Conservation (phyloP, 2,888 invertebrate genomes). For the Magallana nippona region DNA sequence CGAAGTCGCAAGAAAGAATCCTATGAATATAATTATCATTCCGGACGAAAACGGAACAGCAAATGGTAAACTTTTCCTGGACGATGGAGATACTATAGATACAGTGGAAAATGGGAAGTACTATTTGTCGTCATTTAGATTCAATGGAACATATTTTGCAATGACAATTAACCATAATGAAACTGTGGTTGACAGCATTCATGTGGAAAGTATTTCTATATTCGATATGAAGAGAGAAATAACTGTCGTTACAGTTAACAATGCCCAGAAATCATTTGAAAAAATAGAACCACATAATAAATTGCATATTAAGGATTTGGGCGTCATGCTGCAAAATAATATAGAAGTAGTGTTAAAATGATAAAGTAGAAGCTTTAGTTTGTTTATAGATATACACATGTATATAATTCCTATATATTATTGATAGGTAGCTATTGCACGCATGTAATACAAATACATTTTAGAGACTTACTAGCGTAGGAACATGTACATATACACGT, state of each 20-base stretch:
- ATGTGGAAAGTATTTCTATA: constrained; percentile 55
- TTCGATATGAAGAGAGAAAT: constrained; percentile 53
- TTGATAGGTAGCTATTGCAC: too few relatives aligned
- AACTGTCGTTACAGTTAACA: background rate
- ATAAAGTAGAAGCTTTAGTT: too few relatives aligned
- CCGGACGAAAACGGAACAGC: constrained; percentile 81
- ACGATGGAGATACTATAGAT: constrained; percentile 82
- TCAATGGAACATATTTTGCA: constrained; percentile 27
- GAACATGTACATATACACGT: too few relatives aligned
- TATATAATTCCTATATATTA: too few relatives aligned
- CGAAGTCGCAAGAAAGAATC: constrained; percentile 83
- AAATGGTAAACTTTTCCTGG: constrained; percentile 88
- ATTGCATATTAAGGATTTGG: background rate
- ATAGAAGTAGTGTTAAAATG: too few relatives aligned
- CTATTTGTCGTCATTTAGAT: constrained; percentile 53
- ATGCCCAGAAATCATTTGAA: background rate
- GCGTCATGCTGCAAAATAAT: too few relatives aligned
- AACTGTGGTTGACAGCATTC: constrained; percentile 15
- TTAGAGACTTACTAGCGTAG: too few relatives aligned
- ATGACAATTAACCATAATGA: constrained; percentile 36
- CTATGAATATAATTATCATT: constrained; percentile 85
- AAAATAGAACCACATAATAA: background rate
- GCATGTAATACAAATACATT: too few relatives aligned
- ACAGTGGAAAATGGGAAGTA: constrained; percentile 54
- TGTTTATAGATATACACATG: too few relatives aligned